Percentiles rank a stretch among this genome's conserved stretches.
phyloP scores from a whole-genome alignment of 2,113 vertebrate species.

The Aegithalos caudatus region DNA sequence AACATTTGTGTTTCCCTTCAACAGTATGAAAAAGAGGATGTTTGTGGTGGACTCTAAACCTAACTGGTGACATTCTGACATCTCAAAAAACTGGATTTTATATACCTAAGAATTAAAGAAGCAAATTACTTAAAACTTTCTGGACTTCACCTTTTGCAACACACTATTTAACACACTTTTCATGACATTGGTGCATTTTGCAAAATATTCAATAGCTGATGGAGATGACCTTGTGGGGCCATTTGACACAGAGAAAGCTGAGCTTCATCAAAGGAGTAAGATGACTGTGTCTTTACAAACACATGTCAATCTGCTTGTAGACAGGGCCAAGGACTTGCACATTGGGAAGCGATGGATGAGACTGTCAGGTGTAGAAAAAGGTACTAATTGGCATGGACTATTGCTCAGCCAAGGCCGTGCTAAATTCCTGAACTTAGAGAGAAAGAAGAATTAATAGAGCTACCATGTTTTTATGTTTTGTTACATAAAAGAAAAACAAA shows the following conservation, averaged over 20 bases:
- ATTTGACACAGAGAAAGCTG: background rate
- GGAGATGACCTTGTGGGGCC: too few species aligned
- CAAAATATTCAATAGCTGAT: background rate
- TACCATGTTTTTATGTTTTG: background rate
- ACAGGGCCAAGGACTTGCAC: background rate
- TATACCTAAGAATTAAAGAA: background rate
- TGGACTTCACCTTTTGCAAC: background rate
- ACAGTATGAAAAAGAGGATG: rapidly evolving
- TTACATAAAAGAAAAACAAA: background rate
- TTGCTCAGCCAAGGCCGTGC: background rate
- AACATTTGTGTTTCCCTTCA: background rate
- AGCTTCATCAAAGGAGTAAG: background rate
- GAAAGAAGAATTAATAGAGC: background rate
- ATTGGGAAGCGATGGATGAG: rapidly evolving
- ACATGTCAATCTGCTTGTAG: background rate
- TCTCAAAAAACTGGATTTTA: background rate
- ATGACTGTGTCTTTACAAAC: background rate
- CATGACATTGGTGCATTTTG: background rate
- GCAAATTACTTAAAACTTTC: background rate
- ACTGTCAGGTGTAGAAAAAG: background rate
- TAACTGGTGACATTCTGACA: background rate
- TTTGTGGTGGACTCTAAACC: background rate
- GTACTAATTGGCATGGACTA: rapidly evolving
- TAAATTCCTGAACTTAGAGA: background rate
- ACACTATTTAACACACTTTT: background rate